A percentile compares a stretch with the other conserved stretches of the same genome.
These are phyloP conservation scores for Microvelia longipes DNA, from an alignment of 1,140 invertebrate species.

Conservation along the genomic window DNA sequence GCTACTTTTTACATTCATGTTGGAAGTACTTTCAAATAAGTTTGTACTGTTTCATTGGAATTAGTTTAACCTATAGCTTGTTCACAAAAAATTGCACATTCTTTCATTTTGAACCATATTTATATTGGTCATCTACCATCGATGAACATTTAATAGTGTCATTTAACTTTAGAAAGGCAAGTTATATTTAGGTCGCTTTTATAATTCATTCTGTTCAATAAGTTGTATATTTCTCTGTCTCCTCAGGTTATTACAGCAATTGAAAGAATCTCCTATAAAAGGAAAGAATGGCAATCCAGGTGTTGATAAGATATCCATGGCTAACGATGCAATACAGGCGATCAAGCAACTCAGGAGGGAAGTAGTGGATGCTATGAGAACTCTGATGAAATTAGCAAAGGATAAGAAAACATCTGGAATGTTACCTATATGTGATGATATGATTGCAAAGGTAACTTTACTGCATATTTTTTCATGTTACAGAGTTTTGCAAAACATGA, in stretches of 20 bases:
- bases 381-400: constrained; percentile 51
- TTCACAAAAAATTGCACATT: no score
- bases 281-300: constrained; percentile 40
- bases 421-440: constrained; percentile 59
- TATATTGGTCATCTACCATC: no score
- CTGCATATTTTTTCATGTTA: background rate
- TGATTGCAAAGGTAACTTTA: constrained; percentile 44
- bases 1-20: no score
- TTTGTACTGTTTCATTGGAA: no score
- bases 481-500: no score
- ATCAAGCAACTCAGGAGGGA: constrained; percentile 60
- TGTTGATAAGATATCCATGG: constrained; percentile 57
- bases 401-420: constrained; percentile 53
- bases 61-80: no score
- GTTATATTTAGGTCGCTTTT: no score
- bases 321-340: constrained; percentile 62
- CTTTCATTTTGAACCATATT: no score
- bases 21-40: no score
- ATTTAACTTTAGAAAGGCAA: no score
- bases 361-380: constrained; percentile 60
- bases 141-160: no score
- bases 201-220: no score
- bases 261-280: constrained; percentile 57
- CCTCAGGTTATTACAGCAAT: constrained; percentile 57
- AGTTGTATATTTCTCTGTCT: constrained; percentile 14